phyloP scores from a whole-genome alignment of 2,888 invertebrate species.

The Urechis unicinctus region DNA sequence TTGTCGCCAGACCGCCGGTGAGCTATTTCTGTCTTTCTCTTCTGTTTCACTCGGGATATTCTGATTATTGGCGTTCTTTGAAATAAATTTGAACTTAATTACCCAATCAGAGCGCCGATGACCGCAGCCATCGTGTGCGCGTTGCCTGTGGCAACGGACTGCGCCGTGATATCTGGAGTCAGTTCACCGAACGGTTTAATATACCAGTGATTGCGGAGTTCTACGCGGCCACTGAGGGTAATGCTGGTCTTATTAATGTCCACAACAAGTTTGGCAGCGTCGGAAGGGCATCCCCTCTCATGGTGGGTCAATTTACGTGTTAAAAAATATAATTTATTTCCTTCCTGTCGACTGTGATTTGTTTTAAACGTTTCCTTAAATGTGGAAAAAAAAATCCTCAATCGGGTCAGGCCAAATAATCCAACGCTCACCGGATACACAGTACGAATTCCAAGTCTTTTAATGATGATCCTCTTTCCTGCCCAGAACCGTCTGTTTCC shows the following conservation, averaged over 20 bases:
- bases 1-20: conserved; percentile 48
- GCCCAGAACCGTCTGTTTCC: not conserved
- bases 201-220: conserved; percentile 80
- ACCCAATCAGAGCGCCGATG: not conserved
- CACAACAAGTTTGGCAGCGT: conserved; percentile 61
- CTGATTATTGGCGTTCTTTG: too few relatives aligned
- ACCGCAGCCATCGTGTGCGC: conserved; percentile 52
- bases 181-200: conserved; percentile 78
- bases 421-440: too few relatives aligned
- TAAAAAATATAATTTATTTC: too few relatives aligned
- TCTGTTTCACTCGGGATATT: too few relatives aligned
- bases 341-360: too few relatives aligned
- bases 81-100: too few relatives aligned
- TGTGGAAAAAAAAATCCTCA: too few relatives aligned
- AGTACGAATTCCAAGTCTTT: not conserved
- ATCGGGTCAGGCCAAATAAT: too few relatives aligned
- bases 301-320: conserved; percentile 24
- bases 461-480: not conserved
- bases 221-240: conserved; percentile 94
- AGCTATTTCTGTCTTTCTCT: too few relatives aligned
- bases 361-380: too few relatives aligned
- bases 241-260: conserved; percentile 89
- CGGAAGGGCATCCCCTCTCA: conserved; percentile 30
- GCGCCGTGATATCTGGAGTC: conserved; percentile 84
- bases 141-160: conserved; percentile 87